Evolutionary conservation across 2,113 vertebrate genomes (phyloP).

Genomic region (Carettochelys insculpta): DNA sequence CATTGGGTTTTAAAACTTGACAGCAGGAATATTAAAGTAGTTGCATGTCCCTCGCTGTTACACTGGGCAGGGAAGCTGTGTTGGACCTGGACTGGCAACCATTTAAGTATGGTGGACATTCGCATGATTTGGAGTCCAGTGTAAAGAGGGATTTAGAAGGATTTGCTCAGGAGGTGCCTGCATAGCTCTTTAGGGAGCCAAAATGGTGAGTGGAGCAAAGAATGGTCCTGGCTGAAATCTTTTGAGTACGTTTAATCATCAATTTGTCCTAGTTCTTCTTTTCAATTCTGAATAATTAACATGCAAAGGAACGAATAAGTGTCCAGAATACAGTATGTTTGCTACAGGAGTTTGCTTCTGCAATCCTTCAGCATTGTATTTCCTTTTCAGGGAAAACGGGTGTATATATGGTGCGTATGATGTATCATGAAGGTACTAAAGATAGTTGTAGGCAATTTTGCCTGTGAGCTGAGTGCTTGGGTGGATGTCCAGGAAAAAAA

Average conservation of each 20-base stretch:
- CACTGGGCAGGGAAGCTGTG: not conserved
- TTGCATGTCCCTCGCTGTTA: not conserved
- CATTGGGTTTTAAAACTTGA: not conserved
- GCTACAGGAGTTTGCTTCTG: not conserved
- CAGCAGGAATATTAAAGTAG: slow-evolving; percentile 5
- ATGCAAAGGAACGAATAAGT: slow-evolving; percentile 24
- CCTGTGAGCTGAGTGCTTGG: too few species aligned
- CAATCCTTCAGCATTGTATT: not conserved
- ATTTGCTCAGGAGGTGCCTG: not conserved
- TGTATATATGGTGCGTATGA: too few species aligned
- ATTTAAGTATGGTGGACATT: not conserved
- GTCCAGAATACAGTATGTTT: not conserved
- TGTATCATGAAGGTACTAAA: not conserved
- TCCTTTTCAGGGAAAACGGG: too few species aligned
- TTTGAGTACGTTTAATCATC: slow-evolving; percentile 9
- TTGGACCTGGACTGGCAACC: not conserved
- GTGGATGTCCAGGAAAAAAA: too few species aligned
- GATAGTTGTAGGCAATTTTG: too few species aligned
- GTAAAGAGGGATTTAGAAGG: not conserved
- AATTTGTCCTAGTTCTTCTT: not conserved
- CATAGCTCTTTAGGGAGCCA: not conserved
- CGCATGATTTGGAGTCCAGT: not conserved
- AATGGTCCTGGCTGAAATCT: not conserved
- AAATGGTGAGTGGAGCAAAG: slow-evolving; percentile 27
- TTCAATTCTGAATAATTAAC: not conserved